A percentile compares a stretch with the other conserved stretches of the same genome.
phyloP scores from a whole-genome alignment of 2,113 vertebrate genomes.

The Phaethornis superciliosus region DNA sequence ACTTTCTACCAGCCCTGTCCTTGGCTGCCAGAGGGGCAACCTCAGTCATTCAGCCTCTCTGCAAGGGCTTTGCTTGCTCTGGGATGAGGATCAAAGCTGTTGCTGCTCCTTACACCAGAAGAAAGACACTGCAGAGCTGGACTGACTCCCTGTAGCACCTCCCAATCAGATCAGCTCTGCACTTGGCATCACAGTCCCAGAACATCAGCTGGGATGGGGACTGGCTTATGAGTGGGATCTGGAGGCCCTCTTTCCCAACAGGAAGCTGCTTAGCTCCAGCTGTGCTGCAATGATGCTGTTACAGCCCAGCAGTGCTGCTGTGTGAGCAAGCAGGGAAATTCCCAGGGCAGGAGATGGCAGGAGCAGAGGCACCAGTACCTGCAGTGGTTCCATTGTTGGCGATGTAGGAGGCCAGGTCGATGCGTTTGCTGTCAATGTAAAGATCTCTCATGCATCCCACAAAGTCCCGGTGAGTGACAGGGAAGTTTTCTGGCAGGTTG shows the following conservation, averaged over 20 bases:
- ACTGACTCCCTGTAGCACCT: background rate
- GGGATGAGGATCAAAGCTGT: background rate
- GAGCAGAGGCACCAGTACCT: slow-evolving; percentile 72
- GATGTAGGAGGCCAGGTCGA: slow-evolving; percentile 93
- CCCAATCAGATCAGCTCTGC: background rate
- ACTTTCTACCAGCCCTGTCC: background rate
- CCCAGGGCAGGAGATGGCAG: background rate
- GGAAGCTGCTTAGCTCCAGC: background rate
- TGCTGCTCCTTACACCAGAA: background rate
- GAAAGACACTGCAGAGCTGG: background rate
- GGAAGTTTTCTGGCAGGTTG: slow-evolving; percentile 95
- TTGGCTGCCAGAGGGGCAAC: background rate
- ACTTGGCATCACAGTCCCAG: background rate
- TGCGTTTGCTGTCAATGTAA: slow-evolving; percentile 89
- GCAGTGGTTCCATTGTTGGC: slow-evolving; percentile 93
- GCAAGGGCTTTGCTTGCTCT: background rate
- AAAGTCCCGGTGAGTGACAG: slow-evolving; percentile 90
- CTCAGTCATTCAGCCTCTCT: background rate
- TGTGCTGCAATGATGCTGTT: background rate
- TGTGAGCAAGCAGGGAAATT: background rate
- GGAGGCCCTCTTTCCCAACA: background rate
- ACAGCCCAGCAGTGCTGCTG: background rate
- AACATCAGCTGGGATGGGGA: background rate
- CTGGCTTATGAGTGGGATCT: background rate
- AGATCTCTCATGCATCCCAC: slow-evolving; percentile 96